A percentile compares a stretch with the other conserved stretches of the same genome.
These are phyloP conservation scores for Ageneiosus marmoratus DNA, from an alignment of 2,113 vertebrate species.

Conservation along the genomic window DNA sequence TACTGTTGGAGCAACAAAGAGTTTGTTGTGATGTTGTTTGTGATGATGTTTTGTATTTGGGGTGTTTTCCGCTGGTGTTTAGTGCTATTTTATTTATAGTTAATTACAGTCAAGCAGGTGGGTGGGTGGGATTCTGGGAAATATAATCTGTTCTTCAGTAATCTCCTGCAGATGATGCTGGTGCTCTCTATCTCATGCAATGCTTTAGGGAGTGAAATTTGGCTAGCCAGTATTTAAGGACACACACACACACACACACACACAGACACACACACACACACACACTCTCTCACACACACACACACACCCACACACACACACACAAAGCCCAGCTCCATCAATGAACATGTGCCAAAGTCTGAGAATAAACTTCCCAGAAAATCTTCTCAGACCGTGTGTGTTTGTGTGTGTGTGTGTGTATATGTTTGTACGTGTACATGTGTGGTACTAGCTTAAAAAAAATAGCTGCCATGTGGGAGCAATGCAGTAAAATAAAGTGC, in stretches of 20 bases:
- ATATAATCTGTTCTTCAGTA: neutral
- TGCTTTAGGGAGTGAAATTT: neutral
- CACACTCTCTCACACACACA: conserved; percentile 23
- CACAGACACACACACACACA: conserved; percentile 23
- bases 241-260: conserved; percentile 19
- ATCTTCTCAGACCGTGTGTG: conserved; percentile 9
- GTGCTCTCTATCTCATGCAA: conserved; percentile 12
- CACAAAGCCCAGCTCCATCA: conserved; percentile 13
- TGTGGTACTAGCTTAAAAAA: conserved; percentile 29
- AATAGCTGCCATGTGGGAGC: conserved; percentile 37
- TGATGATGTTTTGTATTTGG: neutral
- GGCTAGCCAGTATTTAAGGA: conserved; percentile 30
- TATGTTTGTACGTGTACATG: neutral
- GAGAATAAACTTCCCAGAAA: conserved; percentile 22
- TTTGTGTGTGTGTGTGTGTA: conserved; percentile 12
- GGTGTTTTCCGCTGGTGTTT: neutral
- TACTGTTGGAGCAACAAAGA: too few relatives aligned
- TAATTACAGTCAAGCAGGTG: neutral
- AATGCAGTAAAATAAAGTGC: conserved; percentile 45
- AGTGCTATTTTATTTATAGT: neutral
- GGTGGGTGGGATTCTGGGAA: neutral
- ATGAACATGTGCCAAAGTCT: neutral
- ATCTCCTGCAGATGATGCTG: conserved; percentile 20
- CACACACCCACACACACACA: conserved; percentile 19
- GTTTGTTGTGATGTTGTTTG: neutral